Percentiles rank a stretch among this genome's conserved stretches.
Conservation (phyloP, 2,797 vertebrate genomes). For the Taeniopygia guttata region DNA sequence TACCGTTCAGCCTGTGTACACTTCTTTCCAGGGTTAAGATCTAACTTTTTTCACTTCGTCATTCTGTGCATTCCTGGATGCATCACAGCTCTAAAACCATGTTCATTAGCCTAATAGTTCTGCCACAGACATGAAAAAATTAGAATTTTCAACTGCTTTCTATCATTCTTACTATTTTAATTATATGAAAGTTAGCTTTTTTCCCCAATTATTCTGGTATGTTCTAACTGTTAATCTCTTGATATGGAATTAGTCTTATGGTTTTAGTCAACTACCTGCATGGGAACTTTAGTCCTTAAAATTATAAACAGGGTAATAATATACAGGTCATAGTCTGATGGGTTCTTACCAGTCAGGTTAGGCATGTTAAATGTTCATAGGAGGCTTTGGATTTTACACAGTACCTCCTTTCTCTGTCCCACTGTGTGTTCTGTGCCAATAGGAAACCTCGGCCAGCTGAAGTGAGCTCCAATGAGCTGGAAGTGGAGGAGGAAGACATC, state of each 20-base stretch:
- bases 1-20: neutral
- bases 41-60: neutral
- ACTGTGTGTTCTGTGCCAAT: neutral
- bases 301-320: neutral
- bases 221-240: neutral
- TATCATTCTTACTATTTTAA: neutral
- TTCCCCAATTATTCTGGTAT: neutral
- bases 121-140: neutral
- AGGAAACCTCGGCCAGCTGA: slow-evolving; percentile 84
- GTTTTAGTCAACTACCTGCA: neutral
- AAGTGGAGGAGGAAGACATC: slow-evolving; percentile 91
- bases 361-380: neutral
- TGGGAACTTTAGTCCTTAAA: neutral
- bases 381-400: neutral
- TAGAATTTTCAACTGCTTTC: neutral
- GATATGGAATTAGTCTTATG: neutral
- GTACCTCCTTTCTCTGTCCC: neutral
- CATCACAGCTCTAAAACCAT: neutral
- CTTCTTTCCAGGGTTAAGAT: neutral
- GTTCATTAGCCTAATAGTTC: neutral
- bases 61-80: neutral
- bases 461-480: slow-evolving; percentile 79
- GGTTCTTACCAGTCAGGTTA: neutral
- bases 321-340: neutral
- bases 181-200: neutral